Evolutionary conservation across 2,888 invertebrate species (phyloP), one percentile per base, ranked within the genome.

Genomic region (Patella depressa): DNA sequence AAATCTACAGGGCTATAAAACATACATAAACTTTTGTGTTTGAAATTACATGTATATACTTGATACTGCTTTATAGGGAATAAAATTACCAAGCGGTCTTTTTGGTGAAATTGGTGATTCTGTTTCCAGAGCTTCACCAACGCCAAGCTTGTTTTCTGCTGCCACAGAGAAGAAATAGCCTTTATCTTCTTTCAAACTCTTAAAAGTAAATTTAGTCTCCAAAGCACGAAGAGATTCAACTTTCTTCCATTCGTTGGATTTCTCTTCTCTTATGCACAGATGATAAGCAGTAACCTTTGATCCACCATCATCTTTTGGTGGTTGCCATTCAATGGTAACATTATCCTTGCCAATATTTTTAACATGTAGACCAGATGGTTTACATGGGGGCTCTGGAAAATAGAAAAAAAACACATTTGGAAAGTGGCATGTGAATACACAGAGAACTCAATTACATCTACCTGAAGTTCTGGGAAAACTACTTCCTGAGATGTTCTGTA

Each of bases 121-220:
- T 17, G 87, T 86, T 79, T 88, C 85, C 71, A 85, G 82, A 15
- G 85, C 80, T 45, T 86, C 84, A 57, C 89, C 86, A 59, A 81
- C 76, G 15, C 89, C 89, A 34, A 84, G 79, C 69, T 84, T 86
- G 85, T 91, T 91, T 80, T 90, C 89, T 45, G 91, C 91, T n/a
- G 88, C 85, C 14, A 91, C 88, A 45, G 90, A 85, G 85, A 91
- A 91, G 75, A 84, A 85, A 76, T 91, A 91, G 71, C 85, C 86
- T 72, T 84, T 87, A 75, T 87, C 89, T 72, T 89, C 88, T 53
- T 85, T 84, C 59, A 91, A 83, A 74, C 86, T 82, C 53, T 82
- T 85, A 76, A 88, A 86, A 71, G 85, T 88, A 81, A 84, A 86
- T 11, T 82, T 81, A n/a, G 84, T 81, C 29, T 88, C 88, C 45